A percentile compares a stretch with the other conserved stretches of the same genome.
Evolutionary conservation across 2,113 vertebrate genomes (phyloP).

Genomic region (Bubalus kerabau): DNA sequence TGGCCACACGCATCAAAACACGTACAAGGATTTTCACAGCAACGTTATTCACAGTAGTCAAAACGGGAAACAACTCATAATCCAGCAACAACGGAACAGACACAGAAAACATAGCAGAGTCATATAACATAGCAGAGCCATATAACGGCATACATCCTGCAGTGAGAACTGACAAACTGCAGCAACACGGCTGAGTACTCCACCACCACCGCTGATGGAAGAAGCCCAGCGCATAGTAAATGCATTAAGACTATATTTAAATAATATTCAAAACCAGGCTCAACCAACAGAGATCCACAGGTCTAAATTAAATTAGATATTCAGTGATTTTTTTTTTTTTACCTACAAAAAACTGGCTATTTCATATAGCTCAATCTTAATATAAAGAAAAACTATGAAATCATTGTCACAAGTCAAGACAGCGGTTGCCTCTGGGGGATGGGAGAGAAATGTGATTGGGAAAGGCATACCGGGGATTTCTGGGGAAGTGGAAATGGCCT

Average conservation of each 20-base stretch:
- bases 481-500: background rate
- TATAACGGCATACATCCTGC: background rate
- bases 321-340: background rate
- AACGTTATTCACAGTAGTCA: background rate
- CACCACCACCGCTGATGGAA: background rate
- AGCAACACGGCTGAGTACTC: rapidly evolving
- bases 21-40: background rate
- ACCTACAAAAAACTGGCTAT: background rate
- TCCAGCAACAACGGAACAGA: background rate
- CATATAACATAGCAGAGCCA: background rate
- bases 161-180: background rate
- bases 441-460: background rate
- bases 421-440: background rate
- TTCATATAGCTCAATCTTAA: background rate
- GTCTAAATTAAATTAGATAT: background rate
- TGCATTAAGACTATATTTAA: background rate
- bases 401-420: background rate
- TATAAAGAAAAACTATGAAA: background rate
- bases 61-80: background rate
- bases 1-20: background rate
- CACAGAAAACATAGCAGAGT: background rate
- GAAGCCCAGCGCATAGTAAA: too few relatives aligned
- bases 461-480: background rate
- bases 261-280: background rate
- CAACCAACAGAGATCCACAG: background rate